phyloP scores from a whole-genome alignment of 2,113 vertebrate species.

The Corythornis madagascariensis region DNA sequence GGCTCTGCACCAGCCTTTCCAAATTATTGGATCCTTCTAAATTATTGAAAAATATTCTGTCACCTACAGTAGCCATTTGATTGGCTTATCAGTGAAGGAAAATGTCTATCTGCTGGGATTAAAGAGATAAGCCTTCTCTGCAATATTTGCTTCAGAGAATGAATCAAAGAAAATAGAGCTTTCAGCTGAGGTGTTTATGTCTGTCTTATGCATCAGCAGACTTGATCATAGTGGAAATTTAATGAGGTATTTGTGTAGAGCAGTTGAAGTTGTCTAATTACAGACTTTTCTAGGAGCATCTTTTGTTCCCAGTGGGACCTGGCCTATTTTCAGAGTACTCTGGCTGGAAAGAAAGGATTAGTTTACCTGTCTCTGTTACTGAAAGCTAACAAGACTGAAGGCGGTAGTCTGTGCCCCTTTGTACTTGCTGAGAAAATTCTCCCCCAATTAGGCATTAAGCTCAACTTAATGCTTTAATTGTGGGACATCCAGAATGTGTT shows the following conservation, averaged over 20 bases:
- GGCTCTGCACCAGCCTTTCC: background rate
- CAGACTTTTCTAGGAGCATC: conserved; percentile 37
- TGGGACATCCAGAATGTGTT: background rate
- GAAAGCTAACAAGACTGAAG: conserved; percentile 23
- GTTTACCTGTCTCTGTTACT: conserved; percentile 37
- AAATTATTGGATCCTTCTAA: background rate
- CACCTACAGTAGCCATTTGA: background rate
- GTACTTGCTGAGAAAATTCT: conserved; percentile 15
- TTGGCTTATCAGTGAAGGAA: background rate
- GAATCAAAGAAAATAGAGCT: background rate
- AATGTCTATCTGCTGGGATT: background rate
- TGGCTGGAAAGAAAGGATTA: conserved; percentile 30
- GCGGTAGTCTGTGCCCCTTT: background rate
- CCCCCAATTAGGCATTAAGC: background rate
- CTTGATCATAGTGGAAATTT: conserved; percentile 23
- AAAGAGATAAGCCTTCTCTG: background rate
- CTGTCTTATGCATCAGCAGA: conserved; percentile 28
- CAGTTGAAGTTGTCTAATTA: conserved; percentile 42
- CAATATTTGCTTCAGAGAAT: background rate
- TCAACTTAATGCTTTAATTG: background rate
- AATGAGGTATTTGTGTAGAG: conserved; percentile 30
- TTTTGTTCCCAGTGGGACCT: conserved; percentile 30
- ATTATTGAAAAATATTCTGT: background rate
- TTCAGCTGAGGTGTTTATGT: conserved; percentile 15
- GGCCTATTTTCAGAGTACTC: conserved; percentile 15